Percentiles rank a stretch among this genome's conserved stretches.
Conservation (phyloP, 2,113 vertebrate species). For the Hyaena hyaena region DNA sequence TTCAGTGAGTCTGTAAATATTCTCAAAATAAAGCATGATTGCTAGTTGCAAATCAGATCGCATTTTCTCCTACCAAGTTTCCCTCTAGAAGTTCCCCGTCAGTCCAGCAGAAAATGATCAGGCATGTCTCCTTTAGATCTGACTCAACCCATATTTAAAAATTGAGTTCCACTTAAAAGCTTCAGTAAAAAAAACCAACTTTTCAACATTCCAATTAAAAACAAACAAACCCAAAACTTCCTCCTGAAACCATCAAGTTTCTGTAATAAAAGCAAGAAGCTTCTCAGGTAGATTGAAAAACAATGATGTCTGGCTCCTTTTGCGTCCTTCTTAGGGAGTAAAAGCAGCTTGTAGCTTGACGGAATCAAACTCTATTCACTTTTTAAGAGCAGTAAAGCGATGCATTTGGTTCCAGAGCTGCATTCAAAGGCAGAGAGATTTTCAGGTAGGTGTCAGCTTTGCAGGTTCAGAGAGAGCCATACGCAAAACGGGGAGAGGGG, state of each 20-base stretch:
- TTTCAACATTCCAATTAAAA: conserved; percentile 56
- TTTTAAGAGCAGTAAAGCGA: conserved; percentile 60
- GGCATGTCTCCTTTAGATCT: neutral
- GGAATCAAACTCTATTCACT: conserved; percentile 61
- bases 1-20: conserved; percentile 76
- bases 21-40: conserved; percentile 60
- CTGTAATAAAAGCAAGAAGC: neutral
- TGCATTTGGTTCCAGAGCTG: conserved; percentile 61
- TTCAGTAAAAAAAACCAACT: neutral
- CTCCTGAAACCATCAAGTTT: conserved; percentile 43
- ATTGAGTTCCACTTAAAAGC: conserved; percentile 63
- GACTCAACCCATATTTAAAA: conserved; percentile 67
- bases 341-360: conserved; percentile 53
- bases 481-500: neutral
- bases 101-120: conserved; percentile 52
- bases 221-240: conserved; percentile 10
- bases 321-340: neutral
- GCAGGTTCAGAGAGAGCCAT: conserved; percentile 43
- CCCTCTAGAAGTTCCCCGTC: conserved; percentile 46
- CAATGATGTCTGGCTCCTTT: conserved; percentile 50
- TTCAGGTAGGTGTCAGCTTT: conserved; percentile 57
- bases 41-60: conserved; percentile 59
- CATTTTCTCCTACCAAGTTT: conserved; percentile 76
- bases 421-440: conserved; percentile 61
- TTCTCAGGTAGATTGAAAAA: conserved; percentile 61